Conservation (phyloP, 1,140 invertebrate genomes). For the Ceratoteleas bidentatus region DNA sequence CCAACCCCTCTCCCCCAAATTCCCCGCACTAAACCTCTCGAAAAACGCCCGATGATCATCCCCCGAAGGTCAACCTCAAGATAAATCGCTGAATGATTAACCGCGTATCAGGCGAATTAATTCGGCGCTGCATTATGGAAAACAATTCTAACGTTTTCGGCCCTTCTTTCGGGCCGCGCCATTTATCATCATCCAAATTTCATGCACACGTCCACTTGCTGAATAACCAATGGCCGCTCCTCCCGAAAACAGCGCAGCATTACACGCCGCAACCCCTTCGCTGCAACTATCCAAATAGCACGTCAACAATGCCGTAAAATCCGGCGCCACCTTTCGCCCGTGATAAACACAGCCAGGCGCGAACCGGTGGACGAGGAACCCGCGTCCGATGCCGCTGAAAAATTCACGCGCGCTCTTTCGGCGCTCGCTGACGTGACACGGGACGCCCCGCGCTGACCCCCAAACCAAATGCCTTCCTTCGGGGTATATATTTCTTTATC, state of each 20-base stretch:
- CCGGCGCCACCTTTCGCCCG: constrained; percentile 11
- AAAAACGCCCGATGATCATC: too few species aligned
- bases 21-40: too few species aligned
- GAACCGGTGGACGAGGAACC: constrained; percentile 49
- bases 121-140: background rate
- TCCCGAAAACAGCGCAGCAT: too few species aligned
- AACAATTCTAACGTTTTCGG: constrained; percentile 4
- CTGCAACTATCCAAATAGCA: too few species aligned
- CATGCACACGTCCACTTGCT: too few species aligned
- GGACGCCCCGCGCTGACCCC: constrained; percentile 44
- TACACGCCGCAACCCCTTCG: too few species aligned
- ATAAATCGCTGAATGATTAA: too few species aligned
- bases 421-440: constrained; percentile 48
- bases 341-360: constrained; percentile 30
- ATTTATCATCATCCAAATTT: constrained; percentile 47
- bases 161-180: constrained; percentile 1
- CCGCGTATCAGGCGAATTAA: too few species aligned
- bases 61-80: too few species aligned
- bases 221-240: too few species aligned
- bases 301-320: constrained; percentile 21
- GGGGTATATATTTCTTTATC: constrained; percentile 38
- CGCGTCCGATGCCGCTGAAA: constrained; percentile 50
- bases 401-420: constrained; percentile 57
- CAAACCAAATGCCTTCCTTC: constrained; percentile 45
- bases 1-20: too few species aligned